These are phyloP conservation scores for Lomographa bimaculata DNA, from an alignment of 2,888 invertebrate genomes.

Conservation along the genomic window DNA sequence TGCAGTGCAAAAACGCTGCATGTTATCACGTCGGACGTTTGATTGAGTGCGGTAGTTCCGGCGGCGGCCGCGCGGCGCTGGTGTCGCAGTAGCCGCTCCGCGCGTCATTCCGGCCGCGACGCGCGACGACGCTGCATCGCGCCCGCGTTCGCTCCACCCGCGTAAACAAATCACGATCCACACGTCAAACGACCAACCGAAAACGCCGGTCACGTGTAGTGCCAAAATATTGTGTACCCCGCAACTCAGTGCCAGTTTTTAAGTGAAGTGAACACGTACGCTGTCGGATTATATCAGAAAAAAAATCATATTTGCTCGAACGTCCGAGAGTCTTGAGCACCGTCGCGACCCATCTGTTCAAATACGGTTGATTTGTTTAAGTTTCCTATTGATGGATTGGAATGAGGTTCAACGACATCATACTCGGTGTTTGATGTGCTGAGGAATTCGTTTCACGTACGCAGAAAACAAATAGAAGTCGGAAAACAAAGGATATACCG, in stretches of 20 bases:
- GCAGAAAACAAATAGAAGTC: constrained; percentile 71
- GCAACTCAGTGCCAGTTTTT: constrained; percentile 58
- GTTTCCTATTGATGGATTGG: constrained; percentile 73
- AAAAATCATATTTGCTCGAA: constrained; percentile 42
- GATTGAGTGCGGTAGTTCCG: constrained; percentile 62
- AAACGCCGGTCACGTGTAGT: constrained; percentile 59
- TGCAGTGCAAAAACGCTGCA: constrained; percentile 54
- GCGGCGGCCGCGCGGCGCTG: constrained; percentile 50
- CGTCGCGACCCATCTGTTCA: constrained; percentile 63
- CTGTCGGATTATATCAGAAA: constrained; percentile 34
- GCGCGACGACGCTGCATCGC: constrained; percentile 66
- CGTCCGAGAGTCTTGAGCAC: constrained; percentile 45
- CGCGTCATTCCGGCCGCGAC: constrained; percentile 80
- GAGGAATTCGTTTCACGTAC: constrained; percentile 74
- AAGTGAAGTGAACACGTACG: constrained; percentile 58
- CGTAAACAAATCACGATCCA: constrained; percentile 45
- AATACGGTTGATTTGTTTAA: constrained; percentile 67
- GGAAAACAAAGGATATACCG: constrained; percentile 70
- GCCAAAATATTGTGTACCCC: constrained; percentile 58
- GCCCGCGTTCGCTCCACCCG: constrained; percentile 49
- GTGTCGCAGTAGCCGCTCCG: constrained; percentile 53
- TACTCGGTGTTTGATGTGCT: constrained; percentile 65
- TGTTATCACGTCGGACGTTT: constrained; percentile 57
- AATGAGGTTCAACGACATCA: constrained; percentile 64
- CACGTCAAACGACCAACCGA: constrained; percentile 38